Evolutionary conservation across 2,797 vertebrate genomes (phyloP).

Genomic region (Pseudotriccus pelzelni): DNA sequence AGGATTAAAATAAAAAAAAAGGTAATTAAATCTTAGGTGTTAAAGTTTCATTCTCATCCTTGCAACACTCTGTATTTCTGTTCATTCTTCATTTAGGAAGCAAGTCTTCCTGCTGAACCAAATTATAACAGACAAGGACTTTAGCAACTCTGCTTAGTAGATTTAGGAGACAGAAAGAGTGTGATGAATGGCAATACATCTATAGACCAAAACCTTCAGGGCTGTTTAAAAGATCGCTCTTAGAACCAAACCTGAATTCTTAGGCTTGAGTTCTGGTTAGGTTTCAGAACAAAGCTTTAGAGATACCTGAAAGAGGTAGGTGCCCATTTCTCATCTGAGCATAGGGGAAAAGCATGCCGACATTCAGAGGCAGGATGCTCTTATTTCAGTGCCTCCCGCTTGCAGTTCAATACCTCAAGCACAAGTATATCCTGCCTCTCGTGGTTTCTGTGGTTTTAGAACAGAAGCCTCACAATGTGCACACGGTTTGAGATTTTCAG

Average conservation of each 20-base stretch:
- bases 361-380: background rate
- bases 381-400: background rate
- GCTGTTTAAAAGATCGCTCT: background rate
- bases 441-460: background rate
- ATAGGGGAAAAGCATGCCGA: accelerated
- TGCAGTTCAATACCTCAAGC: background rate
- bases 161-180: background rate
- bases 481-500: background rate
- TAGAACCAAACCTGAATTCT: background rate
- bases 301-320: background rate
- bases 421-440: background rate
- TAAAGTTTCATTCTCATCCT: background rate
- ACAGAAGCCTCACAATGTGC: background rate
- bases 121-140: background rate
- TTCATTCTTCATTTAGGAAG: background rate
- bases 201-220: background rate
- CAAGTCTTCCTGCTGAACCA: background rate
- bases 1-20: background rate
- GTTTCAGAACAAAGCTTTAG: background rate
- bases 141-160: background rate
- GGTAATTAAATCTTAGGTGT: background rate
- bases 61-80: background rate
- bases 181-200: background rate
- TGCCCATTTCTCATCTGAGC: background rate
- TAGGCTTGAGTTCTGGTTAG: background rate